Evolutionary conservation across 35 echinoderm and acorn worm species (phyloP).

Genomic region (Nesometra sesokonis): DNA sequence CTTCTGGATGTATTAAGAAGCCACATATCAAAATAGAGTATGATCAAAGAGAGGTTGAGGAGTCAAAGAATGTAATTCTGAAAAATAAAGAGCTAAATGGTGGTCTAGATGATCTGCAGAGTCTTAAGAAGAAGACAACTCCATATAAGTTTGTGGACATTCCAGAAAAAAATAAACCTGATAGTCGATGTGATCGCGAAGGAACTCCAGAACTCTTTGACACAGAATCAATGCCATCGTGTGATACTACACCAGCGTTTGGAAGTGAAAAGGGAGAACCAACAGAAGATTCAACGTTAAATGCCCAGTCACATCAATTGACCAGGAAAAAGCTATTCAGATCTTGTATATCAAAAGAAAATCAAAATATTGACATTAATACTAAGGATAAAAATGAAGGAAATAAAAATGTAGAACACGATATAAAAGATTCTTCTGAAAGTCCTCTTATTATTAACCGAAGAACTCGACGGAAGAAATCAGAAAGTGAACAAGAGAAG

Average conservation of each 20-base stretch:
- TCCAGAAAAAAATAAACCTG: not conserved
- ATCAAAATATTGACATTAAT: not conserved
- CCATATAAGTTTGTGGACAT: not conserved
- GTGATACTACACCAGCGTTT: not conserved
- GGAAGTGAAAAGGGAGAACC: not conserved
- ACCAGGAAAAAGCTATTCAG: not conserved
- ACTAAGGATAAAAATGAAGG: not conserved
- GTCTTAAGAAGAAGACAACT: not conserved
- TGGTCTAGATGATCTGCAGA: not conserved
- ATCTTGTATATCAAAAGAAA: not conserved
- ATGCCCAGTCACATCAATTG: not conserved
- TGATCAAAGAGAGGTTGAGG: not conserved
- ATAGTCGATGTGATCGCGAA: not conserved
- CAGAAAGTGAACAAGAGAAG: not conserved
- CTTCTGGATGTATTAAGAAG: not conserved
- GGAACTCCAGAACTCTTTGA: not conserved
- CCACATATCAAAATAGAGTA: not conserved
- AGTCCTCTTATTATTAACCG: not conserved
- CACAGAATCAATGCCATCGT: not conserved
- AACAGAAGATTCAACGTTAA: not conserved
- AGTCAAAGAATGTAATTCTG: not conserved
- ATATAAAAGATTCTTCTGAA: not conserved
- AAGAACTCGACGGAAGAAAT: not conserved
- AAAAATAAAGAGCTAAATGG: not conserved
- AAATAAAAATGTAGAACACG: not conserved